phyloP scores from a whole-genome alignment of 2,797 vertebrate genomes.

The Sebastes melanostomus region DNA sequence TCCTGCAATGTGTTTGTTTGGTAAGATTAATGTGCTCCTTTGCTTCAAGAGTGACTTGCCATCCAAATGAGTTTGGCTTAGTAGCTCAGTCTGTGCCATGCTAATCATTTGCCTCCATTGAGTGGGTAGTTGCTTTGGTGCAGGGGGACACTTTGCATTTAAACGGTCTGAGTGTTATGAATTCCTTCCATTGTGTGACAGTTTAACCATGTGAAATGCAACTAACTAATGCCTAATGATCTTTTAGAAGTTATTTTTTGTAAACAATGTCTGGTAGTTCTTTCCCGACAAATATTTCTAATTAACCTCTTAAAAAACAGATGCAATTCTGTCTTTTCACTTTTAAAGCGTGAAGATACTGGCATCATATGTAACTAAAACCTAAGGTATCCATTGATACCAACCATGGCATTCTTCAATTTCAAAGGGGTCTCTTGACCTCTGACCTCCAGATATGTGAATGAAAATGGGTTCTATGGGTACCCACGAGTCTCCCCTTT shows the following conservation, averaged over 20 bases:
- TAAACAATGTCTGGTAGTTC: background rate
- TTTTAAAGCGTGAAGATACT: too few relatives aligned
- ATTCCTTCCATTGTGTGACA: background rate
- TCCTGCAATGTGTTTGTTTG: slow-evolving; percentile 16
- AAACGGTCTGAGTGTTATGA: background rate
- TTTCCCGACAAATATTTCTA: background rate
- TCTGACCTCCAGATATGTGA: too few relatives aligned
- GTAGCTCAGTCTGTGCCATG: background rate
- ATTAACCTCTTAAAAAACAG: too few relatives aligned
- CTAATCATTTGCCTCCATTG: background rate
- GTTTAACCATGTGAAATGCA: background rate
- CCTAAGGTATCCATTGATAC: too few relatives aligned
- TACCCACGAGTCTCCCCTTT: too few relatives aligned
- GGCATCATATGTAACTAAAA: too few relatives aligned
- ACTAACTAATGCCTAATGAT: background rate
- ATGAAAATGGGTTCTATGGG: too few relatives aligned
- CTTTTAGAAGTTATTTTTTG: background rate
- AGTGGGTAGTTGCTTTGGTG: background rate
- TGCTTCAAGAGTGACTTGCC: slow-evolving; percentile 4
- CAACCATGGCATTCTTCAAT: too few relatives aligned
- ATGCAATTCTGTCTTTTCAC: too few relatives aligned
- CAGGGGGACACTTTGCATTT: background rate
- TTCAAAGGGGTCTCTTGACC: too few relatives aligned
- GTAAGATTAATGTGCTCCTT: slow-evolving; percentile 39
- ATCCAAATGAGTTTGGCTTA: slow-evolving; percentile 35